Conservation (phyloP, 92 coral and sea anemone species). For the Heteractis magnifica region DNA sequence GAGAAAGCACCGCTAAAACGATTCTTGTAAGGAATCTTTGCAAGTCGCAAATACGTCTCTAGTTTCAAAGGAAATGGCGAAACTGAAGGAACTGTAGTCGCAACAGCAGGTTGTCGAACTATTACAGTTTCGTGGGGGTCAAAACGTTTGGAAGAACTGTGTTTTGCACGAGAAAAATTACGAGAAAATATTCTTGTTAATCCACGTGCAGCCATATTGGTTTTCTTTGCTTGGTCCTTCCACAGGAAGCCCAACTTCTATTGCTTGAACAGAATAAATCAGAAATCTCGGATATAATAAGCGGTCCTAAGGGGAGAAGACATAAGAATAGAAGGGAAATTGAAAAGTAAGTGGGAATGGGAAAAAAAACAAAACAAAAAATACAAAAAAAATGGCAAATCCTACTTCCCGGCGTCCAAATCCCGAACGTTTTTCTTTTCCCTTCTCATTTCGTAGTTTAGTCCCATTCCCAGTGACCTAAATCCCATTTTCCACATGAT, state of each 20-base stretch:
- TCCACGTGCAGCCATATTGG: neutral
- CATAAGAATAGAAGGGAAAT: no score
- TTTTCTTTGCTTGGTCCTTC: neutral
- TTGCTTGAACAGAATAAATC: no score
- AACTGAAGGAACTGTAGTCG: constrained; percentile 52
- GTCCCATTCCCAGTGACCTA: no score
- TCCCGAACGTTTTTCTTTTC: no score
- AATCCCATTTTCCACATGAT: no score
- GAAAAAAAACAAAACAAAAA: no score
- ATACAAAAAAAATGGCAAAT: no score
- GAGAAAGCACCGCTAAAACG: constrained; percentile 49
- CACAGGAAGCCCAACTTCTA: neutral
- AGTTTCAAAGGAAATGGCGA: constrained; percentile 64
- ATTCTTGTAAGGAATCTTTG: constrained; percentile 62
- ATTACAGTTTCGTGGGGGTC: constrained; percentile 57
- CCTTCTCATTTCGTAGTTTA: no score
- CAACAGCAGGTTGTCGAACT: constrained; percentile 56
- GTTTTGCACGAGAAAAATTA: constrained; percentile 22
- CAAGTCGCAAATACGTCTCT: constrained; percentile 67
- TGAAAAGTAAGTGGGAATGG: no score
- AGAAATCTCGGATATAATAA: no score
- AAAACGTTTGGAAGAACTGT: neutral
- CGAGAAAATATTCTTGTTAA: neutral
- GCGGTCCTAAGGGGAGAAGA: no score
- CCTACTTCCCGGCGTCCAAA: no score